phyloP scores from a whole-genome alignment of 1,140 invertebrate species.

The Whitmania pigra region DNA sequence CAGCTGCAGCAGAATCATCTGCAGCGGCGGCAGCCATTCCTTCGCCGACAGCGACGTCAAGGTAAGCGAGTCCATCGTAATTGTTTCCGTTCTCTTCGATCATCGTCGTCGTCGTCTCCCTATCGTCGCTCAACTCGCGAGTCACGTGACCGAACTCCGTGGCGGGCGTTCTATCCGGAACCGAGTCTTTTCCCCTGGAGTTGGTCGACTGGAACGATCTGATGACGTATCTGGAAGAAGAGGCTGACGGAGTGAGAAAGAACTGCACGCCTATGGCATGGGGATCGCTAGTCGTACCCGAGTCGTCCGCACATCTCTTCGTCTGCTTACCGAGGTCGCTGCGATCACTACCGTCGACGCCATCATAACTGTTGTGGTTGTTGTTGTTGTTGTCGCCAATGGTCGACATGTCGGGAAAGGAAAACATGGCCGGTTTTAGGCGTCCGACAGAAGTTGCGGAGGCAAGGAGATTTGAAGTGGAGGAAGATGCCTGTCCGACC shows the following conservation, averaged over 20 bases:
- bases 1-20: not conserved
- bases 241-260: not conserved
- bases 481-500: not conserved
- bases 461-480: not conserved
- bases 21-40: not conserved
- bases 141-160: too few relatives aligned
- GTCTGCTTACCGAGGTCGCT: not conserved
- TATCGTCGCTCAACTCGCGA: too few relatives aligned
- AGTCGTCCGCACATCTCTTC: not conserved
- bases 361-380: not conserved
- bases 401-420: not conserved
- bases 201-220: not conserved
- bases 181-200: too few relatives aligned
- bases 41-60: not conserved
- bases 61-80: not conserved
- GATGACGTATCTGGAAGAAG: constrained; percentile 4
- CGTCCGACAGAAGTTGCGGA: not conserved
- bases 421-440: constrained; percentile 5
- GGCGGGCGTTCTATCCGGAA: too few relatives aligned
- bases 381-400: not conserved
- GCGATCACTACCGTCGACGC: not conserved
- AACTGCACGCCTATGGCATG: not conserved
- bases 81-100: not conserved
- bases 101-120: too few relatives aligned
- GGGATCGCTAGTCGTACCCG: not conserved